Evolutionary conservation across 2,888 invertebrate genomes (phyloP), one percentile per base, ranked within the genome.

Genomic region (Pandemis cinnamomeana): DNA sequence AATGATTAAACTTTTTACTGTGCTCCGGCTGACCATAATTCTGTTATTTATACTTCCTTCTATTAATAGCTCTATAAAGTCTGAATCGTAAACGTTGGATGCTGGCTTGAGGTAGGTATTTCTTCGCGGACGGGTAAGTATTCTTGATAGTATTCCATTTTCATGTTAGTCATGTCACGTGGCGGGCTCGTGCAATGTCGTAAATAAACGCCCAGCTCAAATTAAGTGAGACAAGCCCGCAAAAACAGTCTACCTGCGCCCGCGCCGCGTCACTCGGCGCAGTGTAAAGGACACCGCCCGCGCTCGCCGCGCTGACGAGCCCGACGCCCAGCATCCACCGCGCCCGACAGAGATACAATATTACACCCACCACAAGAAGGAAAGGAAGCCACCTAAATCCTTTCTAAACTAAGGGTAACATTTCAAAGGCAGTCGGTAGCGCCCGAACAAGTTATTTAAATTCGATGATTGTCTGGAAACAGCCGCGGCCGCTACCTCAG

Each of bases 361-460:
- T 79, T 81, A 79, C 77, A 73, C 76, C 78, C 76, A 44, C 77
- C 79, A 78, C 78, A 79, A 80, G 86, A 81, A 79, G 81, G 84
- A 91, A 87, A 84, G 87, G 82, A 87, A 86, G 83, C 81, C 80
- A 80, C 76, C 82, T 68, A 75, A 76, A 86, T 84, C 84, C 82
- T 81, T 82, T 85, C 86, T 85, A 82, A 84, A 75, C 81, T 82
- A 83, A 88, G 87, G 90, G 87, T 88, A 89, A 63, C 68, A 89
- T 86, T 91, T 91, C 89, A 90, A 90, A 87, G 84, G 85, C 86
- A 84, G 83, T 84, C 82, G 89, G 91, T 85, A 90, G 90, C 89
- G 88, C 88, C 86, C 83, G 89, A 93, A 92, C 93, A 85, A 89
- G 93, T 92, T 93, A 92, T 93, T 92, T 88, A 92, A 92, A 92